phyloP scores from a whole-genome alignment of 2,113 vertebrate species.

The Heliornis fulica region DNA sequence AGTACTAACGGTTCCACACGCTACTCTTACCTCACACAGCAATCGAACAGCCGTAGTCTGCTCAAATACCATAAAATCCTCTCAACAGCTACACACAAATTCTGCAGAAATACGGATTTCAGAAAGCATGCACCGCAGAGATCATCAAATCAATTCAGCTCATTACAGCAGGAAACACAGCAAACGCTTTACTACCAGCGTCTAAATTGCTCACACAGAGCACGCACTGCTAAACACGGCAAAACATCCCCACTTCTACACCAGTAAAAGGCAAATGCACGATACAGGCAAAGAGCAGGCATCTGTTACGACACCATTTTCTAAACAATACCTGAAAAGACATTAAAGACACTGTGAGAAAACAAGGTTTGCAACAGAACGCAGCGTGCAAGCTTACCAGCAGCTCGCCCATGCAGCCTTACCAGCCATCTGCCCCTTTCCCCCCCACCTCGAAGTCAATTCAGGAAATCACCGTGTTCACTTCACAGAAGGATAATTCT shows the following conservation, averaged over 20 bases:
- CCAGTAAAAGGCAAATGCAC: not conserved
- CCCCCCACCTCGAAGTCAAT: not conserved
- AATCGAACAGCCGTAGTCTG: not conserved
- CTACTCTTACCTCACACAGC: not conserved
- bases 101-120: not conserved
- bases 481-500: not conserved
- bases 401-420: slow-evolving; percentile 68
- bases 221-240: not conserved
- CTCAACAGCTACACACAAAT: not conserved
- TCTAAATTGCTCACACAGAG: not conserved
- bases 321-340: not conserved
- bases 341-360: not conserved
- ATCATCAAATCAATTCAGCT: not conserved
- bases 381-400: not conserved
- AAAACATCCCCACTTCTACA: not conserved
- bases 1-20: not conserved
- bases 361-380: not conserved
- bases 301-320: slow-evolving; percentile 33
- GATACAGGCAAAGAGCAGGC: not conserved
- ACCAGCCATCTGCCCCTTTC: slow-evolving; percentile 68
- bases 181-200: not conserved
- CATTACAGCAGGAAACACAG: not conserved
- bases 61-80: not conserved
- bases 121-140: not conserved
- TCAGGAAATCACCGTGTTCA: not conserved